A percentile compares a stretch with the other conserved stretches of the same genome.
Conservation (phyloP, 2,888 invertebrate species). For the Callosobruchus maculatus region DNA sequence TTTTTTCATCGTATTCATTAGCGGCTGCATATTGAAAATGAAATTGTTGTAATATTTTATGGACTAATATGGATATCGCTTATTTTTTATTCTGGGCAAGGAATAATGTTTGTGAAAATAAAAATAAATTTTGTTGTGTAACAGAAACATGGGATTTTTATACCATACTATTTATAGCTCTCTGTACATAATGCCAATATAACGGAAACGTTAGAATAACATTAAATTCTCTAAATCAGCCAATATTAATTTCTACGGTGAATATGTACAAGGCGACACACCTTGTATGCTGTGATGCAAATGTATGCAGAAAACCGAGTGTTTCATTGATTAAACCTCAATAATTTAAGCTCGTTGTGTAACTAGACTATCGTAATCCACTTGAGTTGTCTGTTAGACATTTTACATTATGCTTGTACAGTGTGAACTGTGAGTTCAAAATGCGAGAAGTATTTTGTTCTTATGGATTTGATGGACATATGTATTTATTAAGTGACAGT, state of each 20-base stretch:
- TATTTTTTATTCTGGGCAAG: too few relatives aligned
- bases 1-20: too few relatives aligned
- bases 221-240: neutral
- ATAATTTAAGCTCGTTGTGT: neutral
- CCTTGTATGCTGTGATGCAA: neutral
- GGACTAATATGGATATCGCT: too few relatives aligned
- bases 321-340: neutral
- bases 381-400: neutral
- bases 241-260: neutral
- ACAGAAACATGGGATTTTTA: too few relatives aligned
- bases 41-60: too few relatives aligned
- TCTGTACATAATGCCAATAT: too few relatives aligned
- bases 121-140: too few relatives aligned
- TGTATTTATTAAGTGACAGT: conserved; percentile 3
- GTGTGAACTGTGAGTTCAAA: neutral
- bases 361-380: neutral
- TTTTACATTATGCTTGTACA: neutral
- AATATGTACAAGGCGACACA: neutral
- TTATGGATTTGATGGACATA: neutral
- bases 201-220: too few relatives aligned
- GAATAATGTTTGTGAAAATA: too few relatives aligned
- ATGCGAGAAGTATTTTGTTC: neutral
- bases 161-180: too few relatives aligned
- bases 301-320: neutral
- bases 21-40: too few relatives aligned